These are phyloP conservation scores for Germaria angustata DNA, from an alignment of 2,888 invertebrate genomes.

Conservation along the genomic window DNA sequence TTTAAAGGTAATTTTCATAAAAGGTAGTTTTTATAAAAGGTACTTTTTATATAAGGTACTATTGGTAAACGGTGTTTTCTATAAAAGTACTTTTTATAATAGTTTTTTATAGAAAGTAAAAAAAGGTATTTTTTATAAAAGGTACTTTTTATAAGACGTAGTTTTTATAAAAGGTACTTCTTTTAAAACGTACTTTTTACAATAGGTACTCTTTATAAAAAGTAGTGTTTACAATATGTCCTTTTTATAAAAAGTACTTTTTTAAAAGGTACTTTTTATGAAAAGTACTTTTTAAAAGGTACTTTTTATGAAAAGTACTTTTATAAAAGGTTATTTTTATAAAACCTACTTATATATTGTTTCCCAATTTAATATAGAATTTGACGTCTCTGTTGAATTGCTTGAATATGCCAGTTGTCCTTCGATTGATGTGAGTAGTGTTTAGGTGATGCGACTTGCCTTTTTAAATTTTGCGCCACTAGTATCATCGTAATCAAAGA, in stretches of 20 bases:
- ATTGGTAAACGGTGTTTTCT: background rate
- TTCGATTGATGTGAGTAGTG: background rate
- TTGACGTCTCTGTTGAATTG: background rate
- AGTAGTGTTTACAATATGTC: background rate
- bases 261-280: background rate
- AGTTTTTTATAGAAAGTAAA: background rate
- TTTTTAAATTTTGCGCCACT: slow-evolving; percentile 65
- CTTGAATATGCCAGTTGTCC: background rate
- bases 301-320: too few relatives aligned
- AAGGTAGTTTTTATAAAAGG: background rate
- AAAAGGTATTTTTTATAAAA: background rate
- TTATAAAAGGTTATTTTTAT: background rate
- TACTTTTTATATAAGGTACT: background rate
- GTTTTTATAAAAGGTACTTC: background rate
- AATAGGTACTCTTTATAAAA: background rate
- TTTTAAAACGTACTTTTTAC: background rate
- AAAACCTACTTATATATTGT: background rate
- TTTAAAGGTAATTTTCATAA: background rate
- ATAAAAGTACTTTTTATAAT: background rate
- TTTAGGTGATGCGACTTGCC: slow-evolving; percentile 18
- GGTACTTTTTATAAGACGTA: too few relatives aligned
- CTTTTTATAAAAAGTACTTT: background rate
- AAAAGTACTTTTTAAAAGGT: background rate
- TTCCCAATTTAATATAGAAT: background rate
- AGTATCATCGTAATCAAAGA: slow-evolving; percentile 62